Base-by-base conservation (phyloP, 2,797 vertebrate genomes). In the Lagodon rhomboides region DNA sequence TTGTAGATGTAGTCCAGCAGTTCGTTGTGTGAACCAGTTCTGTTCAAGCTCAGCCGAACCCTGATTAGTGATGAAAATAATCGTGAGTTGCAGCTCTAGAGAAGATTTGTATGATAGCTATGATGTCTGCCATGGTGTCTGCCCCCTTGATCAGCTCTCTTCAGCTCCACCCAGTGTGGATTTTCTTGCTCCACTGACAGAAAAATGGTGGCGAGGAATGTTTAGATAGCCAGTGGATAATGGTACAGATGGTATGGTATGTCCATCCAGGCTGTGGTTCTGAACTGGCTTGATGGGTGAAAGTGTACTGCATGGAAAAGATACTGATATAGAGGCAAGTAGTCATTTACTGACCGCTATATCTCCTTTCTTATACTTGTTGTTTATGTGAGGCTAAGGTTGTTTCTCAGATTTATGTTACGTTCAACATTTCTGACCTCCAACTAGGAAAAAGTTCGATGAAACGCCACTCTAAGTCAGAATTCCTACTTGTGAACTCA, bases 291-390 rank as follows among this genome's bases (percentile, higher is more conserved):
- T 25, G 11, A 23, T 17, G 44, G 2, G n/a, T 22, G 12, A 1
- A 17, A 3, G 17, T 15, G 12, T 43, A 7, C 22, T 12, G 22
- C 5, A 7, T 41, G 16, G 25, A 67, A 50, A 66, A 9, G 25
- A 49, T 54, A 6, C 22, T 1, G 11, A 38, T 58, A 20, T 38
- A 20, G 10, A 54, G 22, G n/a, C 34, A 34, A 64, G 53, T 49
- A 44, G 11, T 59, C 72, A 73, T 61, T 79, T 65, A 49, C 46
- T 75, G 46, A 49, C 16, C 38, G 11, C 53, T 65, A 18, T 53
- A 69, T 56, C 10, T 2, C 59, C 54, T 60, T 60, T 66, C 17
- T 41, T 51, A 44, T 25, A 10, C 50, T 44, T 22, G 44, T 25
- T 54, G 43, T n/a, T 73, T 38, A 51, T 56, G 56, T 46, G 53